Evolutionary conservation across 2,113 vertebrate genomes (phyloP).

Genomic region (Percopsis transmontana): DNA sequence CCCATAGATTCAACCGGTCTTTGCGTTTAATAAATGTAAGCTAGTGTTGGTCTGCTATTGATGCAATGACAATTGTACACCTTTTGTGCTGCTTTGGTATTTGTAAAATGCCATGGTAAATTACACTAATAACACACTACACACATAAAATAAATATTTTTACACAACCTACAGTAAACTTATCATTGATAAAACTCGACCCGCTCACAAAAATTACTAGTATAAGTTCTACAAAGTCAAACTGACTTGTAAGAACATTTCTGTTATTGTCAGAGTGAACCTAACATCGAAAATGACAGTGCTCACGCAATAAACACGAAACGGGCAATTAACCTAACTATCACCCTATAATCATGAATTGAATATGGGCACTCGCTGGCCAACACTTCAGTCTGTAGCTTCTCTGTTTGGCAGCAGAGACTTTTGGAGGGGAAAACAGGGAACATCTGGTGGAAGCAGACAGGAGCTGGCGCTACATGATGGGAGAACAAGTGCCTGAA

Average conservation of each 20-base stretch:
- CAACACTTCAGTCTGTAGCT: constrained; percentile 17
- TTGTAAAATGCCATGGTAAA: too few relatives aligned
- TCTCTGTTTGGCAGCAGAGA: constrained; percentile 48
- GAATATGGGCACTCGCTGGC: constrained; percentile 49
- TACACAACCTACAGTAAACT: too few relatives aligned
- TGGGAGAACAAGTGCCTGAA: constrained; percentile 74
- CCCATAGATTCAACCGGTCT: too few relatives aligned
- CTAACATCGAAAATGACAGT: constrained; percentile 49
- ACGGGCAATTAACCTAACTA: constrained; percentile 70
- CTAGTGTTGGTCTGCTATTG: too few relatives aligned
- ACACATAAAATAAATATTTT: too few relatives aligned
- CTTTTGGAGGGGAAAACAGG: constrained; percentile 64
- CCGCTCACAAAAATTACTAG: too few relatives aligned
- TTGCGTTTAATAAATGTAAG: too few relatives aligned
- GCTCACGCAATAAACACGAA: constrained; percentile 50
- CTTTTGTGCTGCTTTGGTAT: too few relatives aligned
- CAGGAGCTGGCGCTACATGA: constrained; percentile 71
- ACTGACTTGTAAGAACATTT: background rate
- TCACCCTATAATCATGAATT: constrained; percentile 57
- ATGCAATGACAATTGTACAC: too few relatives aligned
- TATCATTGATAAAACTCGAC: too few relatives aligned
- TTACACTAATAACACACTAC: too few relatives aligned
- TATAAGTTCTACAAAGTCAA: too few relatives aligned
- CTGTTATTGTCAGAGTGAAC: constrained; percentile 4
- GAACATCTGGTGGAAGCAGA: constrained; percentile 77